phyloP scores from a whole-genome alignment of 2,888 invertebrate species.

The Brachyptera putata region DNA sequence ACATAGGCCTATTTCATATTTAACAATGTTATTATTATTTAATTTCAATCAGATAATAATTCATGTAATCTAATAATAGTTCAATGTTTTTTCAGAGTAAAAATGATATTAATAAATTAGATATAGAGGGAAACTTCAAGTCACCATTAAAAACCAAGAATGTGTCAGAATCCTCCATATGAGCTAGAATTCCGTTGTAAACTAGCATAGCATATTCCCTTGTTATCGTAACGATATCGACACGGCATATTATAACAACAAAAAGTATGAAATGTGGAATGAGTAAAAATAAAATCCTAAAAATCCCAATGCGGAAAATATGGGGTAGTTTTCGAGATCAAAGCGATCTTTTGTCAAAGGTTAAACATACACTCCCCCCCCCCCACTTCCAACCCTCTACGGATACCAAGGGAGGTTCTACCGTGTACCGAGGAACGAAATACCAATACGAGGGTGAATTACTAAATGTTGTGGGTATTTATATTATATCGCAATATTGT shows the following conservation, averaged over 20 bases:
- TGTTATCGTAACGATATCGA: background rate
- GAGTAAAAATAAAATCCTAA: slow-evolving; percentile 10
- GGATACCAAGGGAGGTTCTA: slow-evolving; percentile 1
- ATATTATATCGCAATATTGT: background rate
- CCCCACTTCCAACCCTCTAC: background rate
- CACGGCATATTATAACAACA: background rate
- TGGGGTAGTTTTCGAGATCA: slow-evolving; percentile 18
- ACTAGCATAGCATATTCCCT: too few relatives aligned
- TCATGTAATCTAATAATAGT: too few relatives aligned
- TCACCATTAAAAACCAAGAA: too few relatives aligned
- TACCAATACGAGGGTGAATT: slow-evolving; percentile 11
- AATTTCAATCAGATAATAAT: too few relatives aligned
- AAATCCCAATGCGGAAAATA: slow-evolving; percentile 21
- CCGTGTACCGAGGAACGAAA: background rate
- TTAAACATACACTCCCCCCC: background rate
- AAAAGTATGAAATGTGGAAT: background rate
- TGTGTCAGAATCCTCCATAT: too few relatives aligned
- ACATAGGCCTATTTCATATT: too few relatives aligned
- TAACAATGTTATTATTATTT: too few relatives aligned
- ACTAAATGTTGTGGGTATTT: slow-evolving; percentile 12
- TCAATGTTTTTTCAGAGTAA: too few relatives aligned
- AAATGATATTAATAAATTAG: too few relatives aligned
- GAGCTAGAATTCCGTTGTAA: too few relatives aligned
- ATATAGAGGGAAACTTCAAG: too few relatives aligned
- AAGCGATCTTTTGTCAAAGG: slow-evolving; percentile 21